A percentile compares a stretch with the other conserved stretches of the same genome.
Conservation (phyloP, 1,140 invertebrate genomes). For the Ceratina japonica region DNA sequence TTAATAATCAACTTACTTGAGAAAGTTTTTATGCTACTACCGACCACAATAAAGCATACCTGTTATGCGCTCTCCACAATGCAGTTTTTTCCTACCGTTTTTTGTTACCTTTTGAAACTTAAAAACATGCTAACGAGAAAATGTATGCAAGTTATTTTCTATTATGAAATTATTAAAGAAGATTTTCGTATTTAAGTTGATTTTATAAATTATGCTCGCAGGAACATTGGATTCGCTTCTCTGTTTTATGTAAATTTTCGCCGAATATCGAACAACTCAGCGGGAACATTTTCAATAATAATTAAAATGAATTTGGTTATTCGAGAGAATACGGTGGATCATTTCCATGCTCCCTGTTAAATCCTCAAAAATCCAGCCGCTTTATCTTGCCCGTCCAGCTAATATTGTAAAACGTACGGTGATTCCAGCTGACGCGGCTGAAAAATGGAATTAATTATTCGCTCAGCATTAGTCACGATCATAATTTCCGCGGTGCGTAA, state of each 20-base stretch:
- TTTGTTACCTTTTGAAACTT: not conserved
- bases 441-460: conserved; percentile 42
- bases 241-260: too few species aligned
- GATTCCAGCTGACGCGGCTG: conserved; percentile 1
- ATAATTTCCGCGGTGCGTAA: conserved; percentile 26
- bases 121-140: not conserved
- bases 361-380: not conserved
- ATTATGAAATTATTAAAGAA: too few species aligned
- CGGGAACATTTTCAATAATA: too few species aligned
- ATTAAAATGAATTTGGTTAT: too few species aligned
- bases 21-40: not conserved
- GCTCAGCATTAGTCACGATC: conserved; percentile 24
- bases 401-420: conserved; percentile 17
- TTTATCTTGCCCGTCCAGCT: not conserved
- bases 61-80: not conserved
- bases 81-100: not conserved
- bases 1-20: not conserved
- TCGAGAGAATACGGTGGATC: not conserved
- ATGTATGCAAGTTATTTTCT: too few species aligned
- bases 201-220: too few species aligned
- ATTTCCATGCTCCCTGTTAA: not conserved
- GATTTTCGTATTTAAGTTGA: too few species aligned
- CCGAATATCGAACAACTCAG: too few species aligned
- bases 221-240: too few species aligned
- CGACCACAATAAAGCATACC: conserved; percentile 10